phyloP scores from a whole-genome alignment of 2,797 vertebrate genomes.

The Pristis pectinata region DNA sequence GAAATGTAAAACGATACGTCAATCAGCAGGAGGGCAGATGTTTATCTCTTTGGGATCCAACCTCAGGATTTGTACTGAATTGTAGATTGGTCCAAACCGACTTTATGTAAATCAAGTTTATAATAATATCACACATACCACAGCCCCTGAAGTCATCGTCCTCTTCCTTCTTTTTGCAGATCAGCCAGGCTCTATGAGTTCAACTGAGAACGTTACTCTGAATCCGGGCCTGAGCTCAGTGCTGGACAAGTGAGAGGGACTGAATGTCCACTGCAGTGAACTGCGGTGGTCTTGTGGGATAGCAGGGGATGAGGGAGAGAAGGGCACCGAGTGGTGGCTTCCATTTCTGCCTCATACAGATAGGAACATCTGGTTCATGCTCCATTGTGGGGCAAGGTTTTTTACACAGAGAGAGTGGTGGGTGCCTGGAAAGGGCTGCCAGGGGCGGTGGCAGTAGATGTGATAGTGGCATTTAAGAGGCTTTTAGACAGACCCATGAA shows the following conservation, averaged over 20 bases:
- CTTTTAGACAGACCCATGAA: too few species aligned
- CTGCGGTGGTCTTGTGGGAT: too few species aligned
- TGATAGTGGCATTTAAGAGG: too few species aligned
- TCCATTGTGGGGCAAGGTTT: too few species aligned
- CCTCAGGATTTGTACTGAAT: background rate
- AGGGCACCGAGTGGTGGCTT: too few species aligned
- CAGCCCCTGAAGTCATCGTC: background rate
- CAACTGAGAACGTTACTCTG: background rate
- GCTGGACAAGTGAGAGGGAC: background rate
- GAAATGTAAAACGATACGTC: background rate
- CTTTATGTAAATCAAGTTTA: background rate
- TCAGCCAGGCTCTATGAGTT: background rate
- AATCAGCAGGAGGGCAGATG: background rate
- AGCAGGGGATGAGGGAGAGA: too few species aligned
- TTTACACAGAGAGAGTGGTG: too few species aligned
- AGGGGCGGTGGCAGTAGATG: too few species aligned
- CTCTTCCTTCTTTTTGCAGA: background rate
- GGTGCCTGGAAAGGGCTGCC: too few species aligned
- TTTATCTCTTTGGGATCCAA: constrained; percentile 1
- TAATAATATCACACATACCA: background rate
- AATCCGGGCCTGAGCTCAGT: background rate
- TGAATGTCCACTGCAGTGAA: too few species aligned
- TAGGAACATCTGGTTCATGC: too few species aligned
- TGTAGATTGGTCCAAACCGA: background rate
- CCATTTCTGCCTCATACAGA: too few species aligned